Evolutionary conservation across 2,113 vertebrate species (phyloP), one percentile per base, ranked within the genome.

Genomic region (Perca flavescens): DNA sequence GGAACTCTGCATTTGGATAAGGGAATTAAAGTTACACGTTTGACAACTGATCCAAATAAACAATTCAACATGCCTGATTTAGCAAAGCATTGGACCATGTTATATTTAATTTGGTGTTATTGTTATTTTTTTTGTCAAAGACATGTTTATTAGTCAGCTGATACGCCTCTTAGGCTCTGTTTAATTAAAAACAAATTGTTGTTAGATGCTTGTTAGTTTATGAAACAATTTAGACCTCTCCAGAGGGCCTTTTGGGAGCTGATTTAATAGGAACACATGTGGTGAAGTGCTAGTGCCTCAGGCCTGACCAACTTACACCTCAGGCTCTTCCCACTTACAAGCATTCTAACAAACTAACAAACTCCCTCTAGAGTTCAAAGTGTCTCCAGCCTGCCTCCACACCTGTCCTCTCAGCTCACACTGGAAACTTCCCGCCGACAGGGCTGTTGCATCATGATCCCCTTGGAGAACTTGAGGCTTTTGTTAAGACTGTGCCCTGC

Each of bases 31-130:
- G 22, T 83, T 63, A 57, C 12, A 79, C 80, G 80, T 92, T 71
- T 93, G 85, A 89, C 83, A 93, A 5, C 34, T 60, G 25, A 80
- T 88, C 69, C 83, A 87, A 91, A 91, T 77, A 92, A 91, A 89
- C 62, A 85, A 49, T 76, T 72, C 28, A 69, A 47, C 22, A 65
- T 31, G 64, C 36, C 71, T 91, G 56, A 86, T 87, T 87, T 58
- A 8, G 67, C 19, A 47, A 70, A 34, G 22, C 81, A 86, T 40
- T 86, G 78, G 14, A 10, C 63, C 73, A 19, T 89, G 84, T 69
- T 10, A 68, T 60, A 28, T 86, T 93, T 89, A 85, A 91, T 92
- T 93, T 91, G 77, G 49, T 94, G 70, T 94, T 92, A 54, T 92
- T 92, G 79, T 89, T 86, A 46, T 79, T 84, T 86, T 82, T 31